Conservation (phyloP, 2,113 vertebrate genomes). For the Nothoprocta pentlandii region DNA sequence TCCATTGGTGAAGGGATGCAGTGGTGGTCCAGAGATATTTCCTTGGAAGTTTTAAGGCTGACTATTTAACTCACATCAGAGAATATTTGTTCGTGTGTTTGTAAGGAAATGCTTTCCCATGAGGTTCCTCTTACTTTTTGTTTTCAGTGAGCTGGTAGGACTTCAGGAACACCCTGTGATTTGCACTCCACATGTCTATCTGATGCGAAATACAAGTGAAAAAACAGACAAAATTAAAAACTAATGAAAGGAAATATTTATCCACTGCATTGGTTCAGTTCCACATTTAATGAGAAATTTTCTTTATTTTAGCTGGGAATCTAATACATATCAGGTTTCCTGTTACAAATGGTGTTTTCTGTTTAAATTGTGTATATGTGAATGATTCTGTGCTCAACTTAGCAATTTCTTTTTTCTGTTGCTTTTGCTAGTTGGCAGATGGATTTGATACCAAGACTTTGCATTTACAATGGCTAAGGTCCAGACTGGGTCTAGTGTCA, state of each 20-base stretch:
- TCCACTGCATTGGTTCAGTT: neutral
- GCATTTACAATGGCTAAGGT: conserved; percentile 64
- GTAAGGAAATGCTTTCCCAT: neutral
- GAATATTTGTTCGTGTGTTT: neutral
- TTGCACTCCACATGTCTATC: neutral
- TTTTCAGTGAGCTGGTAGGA: neutral
- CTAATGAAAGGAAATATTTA: neutral
- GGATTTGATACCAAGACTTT: conserved; percentile 67
- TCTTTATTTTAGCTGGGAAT: neutral
- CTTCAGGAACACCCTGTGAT: neutral
- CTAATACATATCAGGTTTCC: neutral
- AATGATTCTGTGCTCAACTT: neutral
- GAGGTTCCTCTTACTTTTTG: neutral
- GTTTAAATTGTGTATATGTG: neutral
- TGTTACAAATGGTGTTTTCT: neutral
- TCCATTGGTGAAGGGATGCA: rapidly evolving
- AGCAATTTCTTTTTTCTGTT: neutral
- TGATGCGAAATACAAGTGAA: neutral
- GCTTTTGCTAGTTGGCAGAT: conserved; percentile 73
- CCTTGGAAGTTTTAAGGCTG: neutral
- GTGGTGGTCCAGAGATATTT: neutral
- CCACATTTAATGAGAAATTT: neutral
- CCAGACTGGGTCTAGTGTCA: conserved; percentile 71
- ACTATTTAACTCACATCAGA: neutral
- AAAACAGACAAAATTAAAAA: neutral